Percentiles rank a stretch among this genome's conserved stretches.
Evolutionary conservation across 2,888 invertebrate species (phyloP).

Genomic region (Taphrorychus bicolor): DNA sequence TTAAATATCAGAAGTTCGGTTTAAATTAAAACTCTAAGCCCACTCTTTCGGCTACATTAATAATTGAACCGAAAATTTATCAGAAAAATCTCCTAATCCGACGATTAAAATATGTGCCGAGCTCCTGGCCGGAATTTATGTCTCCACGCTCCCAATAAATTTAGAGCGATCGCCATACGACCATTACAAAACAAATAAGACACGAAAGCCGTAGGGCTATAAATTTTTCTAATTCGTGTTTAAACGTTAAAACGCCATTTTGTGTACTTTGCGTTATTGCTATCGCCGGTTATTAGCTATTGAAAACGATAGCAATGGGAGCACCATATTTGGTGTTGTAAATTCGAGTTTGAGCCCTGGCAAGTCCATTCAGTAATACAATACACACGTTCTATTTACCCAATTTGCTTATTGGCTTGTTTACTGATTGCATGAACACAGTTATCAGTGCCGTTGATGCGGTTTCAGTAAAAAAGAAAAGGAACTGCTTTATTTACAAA

Average conservation of each 20-base stretch:
- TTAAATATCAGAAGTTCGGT: too few relatives aligned
- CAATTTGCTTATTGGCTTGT: too few relatives aligned
- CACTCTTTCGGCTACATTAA: too few relatives aligned
- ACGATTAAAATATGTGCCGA: conserved; percentile 6
- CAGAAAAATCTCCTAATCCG: background rate
- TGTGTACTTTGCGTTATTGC: background rate
- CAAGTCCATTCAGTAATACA: too few relatives aligned
- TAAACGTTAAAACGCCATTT: conserved; percentile 1
- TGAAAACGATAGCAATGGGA: too few relatives aligned
- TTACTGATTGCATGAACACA: too few relatives aligned
- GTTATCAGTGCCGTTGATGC: too few relatives aligned
- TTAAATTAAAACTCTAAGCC: too few relatives aligned
- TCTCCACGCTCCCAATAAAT: conserved; percentile 12
- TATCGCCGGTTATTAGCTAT: background rate
- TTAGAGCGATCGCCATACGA: conserved; percentile 2
- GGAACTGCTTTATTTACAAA: too few relatives aligned
- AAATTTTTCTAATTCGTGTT: conserved; percentile 1
- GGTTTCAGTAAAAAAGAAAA: too few relatives aligned
- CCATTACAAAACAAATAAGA: conserved; percentile 4
- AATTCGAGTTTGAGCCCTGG: background rate
- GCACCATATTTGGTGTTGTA: background rate
- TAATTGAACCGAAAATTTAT: background rate
- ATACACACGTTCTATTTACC: too few relatives aligned
- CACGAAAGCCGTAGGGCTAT: background rate
- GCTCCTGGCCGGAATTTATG: conserved; percentile 12